Base-by-base conservation (phyloP, 2,888 invertebrate species). In the Eucriotettix oculatus region DNA sequence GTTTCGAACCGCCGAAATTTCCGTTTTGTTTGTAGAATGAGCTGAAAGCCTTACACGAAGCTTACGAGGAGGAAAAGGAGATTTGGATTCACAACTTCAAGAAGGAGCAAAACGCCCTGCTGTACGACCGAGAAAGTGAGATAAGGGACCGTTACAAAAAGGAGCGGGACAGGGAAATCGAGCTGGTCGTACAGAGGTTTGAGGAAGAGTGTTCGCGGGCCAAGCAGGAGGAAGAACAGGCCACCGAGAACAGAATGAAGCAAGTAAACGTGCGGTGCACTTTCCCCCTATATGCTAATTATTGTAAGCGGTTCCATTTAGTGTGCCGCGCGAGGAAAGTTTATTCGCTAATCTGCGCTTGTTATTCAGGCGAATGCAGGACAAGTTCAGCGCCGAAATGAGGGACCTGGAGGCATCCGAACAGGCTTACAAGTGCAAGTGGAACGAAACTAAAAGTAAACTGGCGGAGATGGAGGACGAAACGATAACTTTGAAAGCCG, bases 151-250 rank as follows among this genome's bases (percentile, higher is more conserved):
- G 85, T 65, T 84, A 82, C 69, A 81, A 83, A 69, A 77, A 78
- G 57, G 89, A 90, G 69, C 74, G 90, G 60, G 90, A 91, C 72
- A 81, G 78, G 56, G 89, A 90, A 74, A 87, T 90, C 59, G 89
- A 90, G 70, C 74, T 79, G 16, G 84, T 84, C 0, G 85, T 87
- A 57, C 83, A 82, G 66, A 79, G 82, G 61, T 75, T 87, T 68
- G 85, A 86, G 65, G 78, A 76, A 0, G 86, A 87, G 68, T 81
- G 83, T 0, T 78, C 79, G 41, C 65, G 65, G 61, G 61, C 61
- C 42, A 59, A 65, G 43, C 61, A 68, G 54, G 83, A 83, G 62
- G 69, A 83, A 57, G 84, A 86, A 66, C 80, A 82, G n/a, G 79
- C 79, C 2, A 74, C 75, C 14, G 80, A 81, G 66, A 75, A 74